Conservation (phyloP, 2,113 vertebrate species). For the Petrocephalus zakoni region DNA sequence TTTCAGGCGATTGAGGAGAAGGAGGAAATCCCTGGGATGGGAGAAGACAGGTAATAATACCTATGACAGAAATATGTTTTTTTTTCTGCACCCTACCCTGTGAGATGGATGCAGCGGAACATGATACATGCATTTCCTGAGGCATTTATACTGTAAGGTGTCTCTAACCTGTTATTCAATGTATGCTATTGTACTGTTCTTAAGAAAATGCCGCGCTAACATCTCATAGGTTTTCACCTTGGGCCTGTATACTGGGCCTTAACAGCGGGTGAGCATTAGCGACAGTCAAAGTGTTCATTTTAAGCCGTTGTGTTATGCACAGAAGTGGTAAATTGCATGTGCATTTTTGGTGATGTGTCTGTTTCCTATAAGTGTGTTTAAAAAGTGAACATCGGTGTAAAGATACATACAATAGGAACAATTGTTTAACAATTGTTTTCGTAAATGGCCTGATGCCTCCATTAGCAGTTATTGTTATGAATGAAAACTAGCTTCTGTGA, state of each 20-base stretch:
- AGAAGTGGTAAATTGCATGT: not conserved
- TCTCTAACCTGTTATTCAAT: not conserved
- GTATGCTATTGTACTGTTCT: not conserved
- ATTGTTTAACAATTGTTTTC: not conserved
- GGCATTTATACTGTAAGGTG: not conserved
- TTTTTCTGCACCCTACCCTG: not conserved
- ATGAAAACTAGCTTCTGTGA: too few relatives aligned
- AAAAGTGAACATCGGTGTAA: not conserved
- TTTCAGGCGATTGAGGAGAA: constrained; percentile 58
- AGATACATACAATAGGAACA: not conserved
- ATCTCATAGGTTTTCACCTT: not conserved
- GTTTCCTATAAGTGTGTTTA: not conserved
- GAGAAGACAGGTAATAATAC: constrained; percentile 59
- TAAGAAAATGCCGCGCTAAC: not conserved
- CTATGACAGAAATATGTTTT: not conserved
- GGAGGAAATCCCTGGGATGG: constrained; percentile 55
- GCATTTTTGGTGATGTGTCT: not conserved
- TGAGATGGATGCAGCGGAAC: not conserved
- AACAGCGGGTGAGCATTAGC: not conserved
- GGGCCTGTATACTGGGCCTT: not conserved
- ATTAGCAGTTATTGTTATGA: not conserved
- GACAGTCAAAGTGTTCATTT: not conserved
- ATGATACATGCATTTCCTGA: not conserved
- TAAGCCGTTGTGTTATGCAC: not conserved
- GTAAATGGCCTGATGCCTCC: not conserved